Base-by-base conservation (phyloP, 2,888 invertebrate genomes). In the Tridacna gigas region DNA sequence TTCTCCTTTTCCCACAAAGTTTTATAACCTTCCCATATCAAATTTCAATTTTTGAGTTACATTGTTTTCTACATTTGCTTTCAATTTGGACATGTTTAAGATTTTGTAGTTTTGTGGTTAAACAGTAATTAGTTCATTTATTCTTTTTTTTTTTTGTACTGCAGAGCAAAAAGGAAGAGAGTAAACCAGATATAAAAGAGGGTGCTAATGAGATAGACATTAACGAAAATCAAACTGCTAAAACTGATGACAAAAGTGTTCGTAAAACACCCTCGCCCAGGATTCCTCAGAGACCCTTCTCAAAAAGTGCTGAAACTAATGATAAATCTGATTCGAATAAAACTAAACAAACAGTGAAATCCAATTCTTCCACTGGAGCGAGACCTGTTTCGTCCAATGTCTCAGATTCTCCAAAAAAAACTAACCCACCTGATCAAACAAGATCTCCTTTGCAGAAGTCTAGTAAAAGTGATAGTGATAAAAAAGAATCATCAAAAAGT, bases 271-370 rank as follows among this genome's bases (percentile, higher is more conserved):
- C 63, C 47, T 25, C 65, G 13, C 73, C 71, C 9, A 25, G 77
- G 25, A 15, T 25, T 18, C 18, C 71, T n/a, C 75, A 71, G 47
- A 75, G 74, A 74, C 51, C 77, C 65, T 47, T 51, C 26, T 18
- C 75, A 69, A 86, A 83, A 67, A 86, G 80, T 79, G 84, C 84
- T 82, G 79, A 84, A 84, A 74, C 26, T 74, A 63, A 37, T 66
- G 73, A 77, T 73, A 69, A 28, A 48, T 74, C 75, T 65, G 63
- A 74, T 56, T 60, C 48, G 67, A 80, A 80, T 47, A 73, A 74
- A 74, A n/a, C 65, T 22, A 74, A 80, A 81, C 82, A 85, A n/a
- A 74, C 75, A 45, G n/a, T 60, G 45, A 75, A 80, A 76, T 67
- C 78, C 51, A 80, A 78, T 71, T 67, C 80, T 37, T 60, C 80